Evolutionary conservation across 53 echinoderm and acorn worm genomes (phyloP).

Genomic region (Henricia sp.): DNA sequence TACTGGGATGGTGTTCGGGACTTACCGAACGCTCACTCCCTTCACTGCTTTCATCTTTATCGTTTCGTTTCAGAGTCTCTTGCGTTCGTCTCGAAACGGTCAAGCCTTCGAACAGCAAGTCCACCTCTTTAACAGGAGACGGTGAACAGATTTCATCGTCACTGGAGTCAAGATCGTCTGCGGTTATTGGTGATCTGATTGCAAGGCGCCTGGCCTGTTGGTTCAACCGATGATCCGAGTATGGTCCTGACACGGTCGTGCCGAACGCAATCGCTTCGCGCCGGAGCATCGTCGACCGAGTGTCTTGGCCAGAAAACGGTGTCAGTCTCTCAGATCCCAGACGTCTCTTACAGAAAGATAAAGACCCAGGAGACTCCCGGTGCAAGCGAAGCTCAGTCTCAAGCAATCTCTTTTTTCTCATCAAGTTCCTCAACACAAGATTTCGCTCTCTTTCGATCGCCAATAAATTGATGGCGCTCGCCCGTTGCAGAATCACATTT

Average conservation of each 20-base stretch:
- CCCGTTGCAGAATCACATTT: slow-evolving; percentile 50
- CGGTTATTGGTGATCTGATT: not conserved
- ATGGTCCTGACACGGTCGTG: not conserved
- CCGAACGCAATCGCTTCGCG: slow-evolving; percentile 30
- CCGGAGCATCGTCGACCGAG: slow-evolving; percentile 35
- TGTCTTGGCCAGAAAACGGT: slow-evolving; percentile 41
- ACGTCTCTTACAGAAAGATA: slow-evolving; percentile 5
- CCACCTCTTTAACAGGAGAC: not conserved
- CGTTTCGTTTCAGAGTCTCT: slow-evolving; percentile 26
- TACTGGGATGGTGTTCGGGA: not conserved
- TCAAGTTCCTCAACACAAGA: slow-evolving; percentile 31
- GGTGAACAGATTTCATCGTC: not conserved
- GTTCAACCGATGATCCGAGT: not conserved
- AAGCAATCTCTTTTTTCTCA: slow-evolving; percentile 31
- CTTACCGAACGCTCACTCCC: no score
- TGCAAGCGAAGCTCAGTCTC: slow-evolving; percentile 17
- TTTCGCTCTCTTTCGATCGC: slow-evolving; percentile 40
- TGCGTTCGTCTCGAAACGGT: slow-evolving; percentile 45
- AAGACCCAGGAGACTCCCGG: not conserved
- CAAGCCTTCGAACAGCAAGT: slow-evolving; percentile 41
- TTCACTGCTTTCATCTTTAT: no score
- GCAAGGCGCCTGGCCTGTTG: not conserved
- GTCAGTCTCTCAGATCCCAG: not conserved
- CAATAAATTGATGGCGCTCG: slow-evolving; percentile 10
- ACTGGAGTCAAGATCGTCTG: not conserved